These are phyloP conservation scores for Tyria jacobaeae DNA, from an alignment of 2,888 invertebrate species.

Conservation along the genomic window DNA sequence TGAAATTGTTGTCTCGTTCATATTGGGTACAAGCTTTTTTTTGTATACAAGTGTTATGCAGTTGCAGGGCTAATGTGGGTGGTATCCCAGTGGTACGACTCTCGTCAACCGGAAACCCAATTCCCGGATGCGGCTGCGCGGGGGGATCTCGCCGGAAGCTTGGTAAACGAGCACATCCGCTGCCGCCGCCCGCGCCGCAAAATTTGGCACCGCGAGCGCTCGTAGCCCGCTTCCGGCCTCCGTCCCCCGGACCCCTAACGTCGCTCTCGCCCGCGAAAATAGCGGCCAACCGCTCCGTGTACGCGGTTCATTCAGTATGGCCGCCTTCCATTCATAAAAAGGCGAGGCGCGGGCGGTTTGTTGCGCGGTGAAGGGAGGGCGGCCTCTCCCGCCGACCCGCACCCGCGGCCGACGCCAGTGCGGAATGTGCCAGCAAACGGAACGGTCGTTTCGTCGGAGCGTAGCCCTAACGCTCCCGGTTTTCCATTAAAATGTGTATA, in stretches of 20 bases:
- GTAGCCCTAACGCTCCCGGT: conserved; percentile 86
- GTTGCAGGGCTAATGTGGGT: conserved; percentile 82
- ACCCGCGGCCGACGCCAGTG: conserved; percentile 84
- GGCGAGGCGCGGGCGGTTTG: conserved; percentile 83
- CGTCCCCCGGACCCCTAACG: conserved; percentile 78
- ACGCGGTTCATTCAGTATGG: conserved; percentile 90
- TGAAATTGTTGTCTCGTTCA: conserved; percentile 18
- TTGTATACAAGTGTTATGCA: conserved; percentile 43
- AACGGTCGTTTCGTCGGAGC: conserved; percentile 88
- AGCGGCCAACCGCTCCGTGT: conserved; percentile 87
- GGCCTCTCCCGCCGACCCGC: conserved; percentile 83
- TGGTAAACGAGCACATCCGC: conserved; percentile 86
- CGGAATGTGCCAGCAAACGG: conserved; percentile 86
- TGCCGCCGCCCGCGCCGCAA: conserved; percentile 86
- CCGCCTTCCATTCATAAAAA: conserved; percentile 91
- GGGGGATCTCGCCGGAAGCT: conserved; percentile 86
- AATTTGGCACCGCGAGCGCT: conserved; percentile 86
- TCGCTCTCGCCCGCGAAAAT: conserved; percentile 83
- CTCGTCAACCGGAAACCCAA: conserved; percentile 85
- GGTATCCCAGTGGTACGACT: conserved; percentile 78
- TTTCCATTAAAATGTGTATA: conserved; percentile 87
- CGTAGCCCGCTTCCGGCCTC: conserved; percentile 84
- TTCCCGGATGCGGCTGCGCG: conserved; percentile 86
- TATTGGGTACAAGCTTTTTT: conserved; percentile 19
- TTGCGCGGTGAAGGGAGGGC: conserved; percentile 83